Percentiles rank a stretch among this genome's conserved stretches.
These are phyloP conservation scores for Onthophagus taurus DNA, from an alignment of 1,140 invertebrate species.

Conservation along the genomic window DNA sequence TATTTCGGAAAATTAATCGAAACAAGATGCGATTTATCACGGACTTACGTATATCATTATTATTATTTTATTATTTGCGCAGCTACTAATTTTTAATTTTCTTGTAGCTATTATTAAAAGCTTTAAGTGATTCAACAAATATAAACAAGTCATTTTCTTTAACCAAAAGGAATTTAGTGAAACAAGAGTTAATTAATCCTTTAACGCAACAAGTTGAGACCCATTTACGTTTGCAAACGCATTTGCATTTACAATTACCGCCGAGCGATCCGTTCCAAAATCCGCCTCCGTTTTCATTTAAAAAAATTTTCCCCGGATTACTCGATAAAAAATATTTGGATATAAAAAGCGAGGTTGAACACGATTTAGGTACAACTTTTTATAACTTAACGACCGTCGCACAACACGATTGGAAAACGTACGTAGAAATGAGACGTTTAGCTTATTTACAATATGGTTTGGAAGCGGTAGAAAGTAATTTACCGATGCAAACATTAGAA, in stretches of 20 bases:
- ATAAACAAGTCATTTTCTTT: constrained; percentile 16
- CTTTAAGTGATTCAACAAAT: constrained; percentile 50
- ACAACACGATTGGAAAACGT: constrained; percentile 95
- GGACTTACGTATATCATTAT: constrained; percentile 44
- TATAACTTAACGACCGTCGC: constrained; percentile 97
- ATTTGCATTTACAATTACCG: constrained; percentile 81
- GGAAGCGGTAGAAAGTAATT: constrained; percentile 74
- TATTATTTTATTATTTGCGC: background rate
- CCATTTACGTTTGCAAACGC: constrained; percentile 79
- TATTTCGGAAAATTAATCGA: constrained; percentile 65
- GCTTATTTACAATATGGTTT: constrained; percentile 80
- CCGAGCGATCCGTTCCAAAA: constrained; percentile 38
- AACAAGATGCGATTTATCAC: constrained; percentile 49
- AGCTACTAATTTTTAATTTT: constrained; percentile 13
- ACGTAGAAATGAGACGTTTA: constrained; percentile 90
- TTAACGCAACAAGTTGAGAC: constrained; percentile 83
- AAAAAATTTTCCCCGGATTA: constrained; percentile 23
- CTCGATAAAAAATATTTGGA: constrained; percentile 27
- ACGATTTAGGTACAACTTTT: constrained; percentile 90
- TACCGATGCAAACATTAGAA: constrained; percentile 94
- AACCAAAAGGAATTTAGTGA: constrained; percentile 33
- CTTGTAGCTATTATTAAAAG: constrained; percentile 55
- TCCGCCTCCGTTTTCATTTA: constrained; percentile 25
- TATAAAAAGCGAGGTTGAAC: constrained; percentile 61
- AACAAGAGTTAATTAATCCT: constrained; percentile 53